phyloP scores from a whole-genome alignment of 2,113 vertebrate species.

The Phycodurus eques region DNA sequence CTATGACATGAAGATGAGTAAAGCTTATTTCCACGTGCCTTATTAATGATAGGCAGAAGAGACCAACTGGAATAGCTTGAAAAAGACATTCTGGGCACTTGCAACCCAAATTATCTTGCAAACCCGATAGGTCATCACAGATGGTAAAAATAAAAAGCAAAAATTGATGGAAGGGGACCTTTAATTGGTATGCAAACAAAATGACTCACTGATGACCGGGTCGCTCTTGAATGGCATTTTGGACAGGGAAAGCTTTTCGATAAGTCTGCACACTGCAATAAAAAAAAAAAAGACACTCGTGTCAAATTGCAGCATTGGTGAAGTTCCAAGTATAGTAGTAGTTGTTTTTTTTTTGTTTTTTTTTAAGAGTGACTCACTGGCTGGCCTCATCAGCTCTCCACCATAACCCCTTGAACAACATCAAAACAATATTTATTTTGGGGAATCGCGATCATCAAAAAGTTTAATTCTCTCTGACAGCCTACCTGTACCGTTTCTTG shows the following conservation, averaged over 20 bases:
- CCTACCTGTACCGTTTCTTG: constrained; percentile 89
- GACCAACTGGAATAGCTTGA: too few relatives aligned
- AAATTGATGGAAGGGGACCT: too few relatives aligned
- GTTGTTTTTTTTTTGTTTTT: background rate
- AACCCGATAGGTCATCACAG: too few relatives aligned
- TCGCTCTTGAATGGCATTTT: constrained; percentile 85
- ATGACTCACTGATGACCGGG: constrained; percentile 77
- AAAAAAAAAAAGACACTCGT: constrained; percentile 16
- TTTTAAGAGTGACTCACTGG: constrained; percentile 70
- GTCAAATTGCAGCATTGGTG: background rate
- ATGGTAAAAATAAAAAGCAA: too few relatives aligned
- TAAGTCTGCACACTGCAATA: constrained; percentile 82
- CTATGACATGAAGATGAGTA: too few relatives aligned
- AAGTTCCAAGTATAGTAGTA: background rate
- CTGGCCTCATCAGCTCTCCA: constrained; percentile 90
- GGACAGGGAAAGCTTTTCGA: constrained; percentile 89
- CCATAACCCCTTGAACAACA: constrained; percentile 82
- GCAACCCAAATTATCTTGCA: too few relatives aligned
- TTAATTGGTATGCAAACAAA: background rate
- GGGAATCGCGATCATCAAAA: background rate
- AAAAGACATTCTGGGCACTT: too few relatives aligned
- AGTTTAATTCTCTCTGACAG: background rate
- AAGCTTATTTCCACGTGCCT: too few relatives aligned
- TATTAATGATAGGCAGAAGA: too few relatives aligned
- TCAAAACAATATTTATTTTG: background rate